Evolutionary conservation across 2,888 invertebrate genomes (phyloP), one percentile per base, ranked within the genome.

Genomic region (Caenorhabditis sp.): DNA sequence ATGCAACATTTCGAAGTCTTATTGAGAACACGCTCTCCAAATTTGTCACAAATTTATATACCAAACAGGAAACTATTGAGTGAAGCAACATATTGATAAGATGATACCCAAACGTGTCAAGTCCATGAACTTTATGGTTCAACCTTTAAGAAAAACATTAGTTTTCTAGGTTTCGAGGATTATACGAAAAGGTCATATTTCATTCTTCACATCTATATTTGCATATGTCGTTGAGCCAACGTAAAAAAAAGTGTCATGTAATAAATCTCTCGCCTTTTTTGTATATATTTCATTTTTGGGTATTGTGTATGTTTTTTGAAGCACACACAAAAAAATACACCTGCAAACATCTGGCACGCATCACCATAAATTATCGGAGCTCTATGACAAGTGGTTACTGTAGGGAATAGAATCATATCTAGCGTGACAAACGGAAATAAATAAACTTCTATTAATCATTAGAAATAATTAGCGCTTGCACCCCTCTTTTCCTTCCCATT

Each of bases 61-160:
- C 69, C 26, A 80, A 71, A 21, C 83, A 90, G 69, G 86, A 91
- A 90, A 92, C 92, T 23, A 92, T 61, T 14, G 91, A 90, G 88
- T 95, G 94, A 31, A 94, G 91, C 62, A 92, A 57, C 62, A 94
- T 90, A 89, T 95, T 95, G 66, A 92, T 91, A 23, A 92, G 86
- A 89, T 94, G 95, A 88, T 93, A 95, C 43, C 89, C 88, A 36
- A 69, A 57, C 1, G 83, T 66, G 8, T 58, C 50, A 36, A 59
- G 65, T 75, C 91, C 91, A 83, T 91, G 66, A 17, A 92, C 83
- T 83, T 91, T 89, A 83, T 92, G 92, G 87, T 89, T 89, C 78
- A 87, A 83, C 81, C 89, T 89, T 84, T 27, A 58, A 58, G 10
- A 31, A 31, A 31, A 31, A n/a, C n/a, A n/a, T n/a, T 50, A n/a